Conservation (phyloP, 1,140 invertebrate species). For the Cotesia chilonis region DNA sequence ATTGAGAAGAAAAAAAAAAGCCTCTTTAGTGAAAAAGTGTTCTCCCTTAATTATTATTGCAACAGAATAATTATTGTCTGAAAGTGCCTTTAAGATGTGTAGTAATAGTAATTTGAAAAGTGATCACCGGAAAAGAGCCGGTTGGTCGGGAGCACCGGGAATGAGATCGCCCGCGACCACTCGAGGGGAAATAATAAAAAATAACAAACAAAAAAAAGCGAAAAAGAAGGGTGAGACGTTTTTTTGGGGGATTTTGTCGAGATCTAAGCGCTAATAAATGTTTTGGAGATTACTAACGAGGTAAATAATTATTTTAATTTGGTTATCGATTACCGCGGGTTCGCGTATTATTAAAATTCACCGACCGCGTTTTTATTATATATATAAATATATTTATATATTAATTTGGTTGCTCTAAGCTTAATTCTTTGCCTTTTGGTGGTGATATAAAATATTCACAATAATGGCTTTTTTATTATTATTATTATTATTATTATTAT, state of each 20-base stretch:
- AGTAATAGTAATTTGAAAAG: slow-evolving; percentile 38
- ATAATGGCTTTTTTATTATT: too few relatives aligned
- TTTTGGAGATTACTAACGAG: too few relatives aligned
- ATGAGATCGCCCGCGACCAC: neutral
- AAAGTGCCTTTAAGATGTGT: slow-evolving; percentile 29
- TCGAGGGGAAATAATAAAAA: slow-evolving; percentile 27
- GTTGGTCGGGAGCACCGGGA: slow-evolving; percentile 16
- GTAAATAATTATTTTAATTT: too few relatives aligned
- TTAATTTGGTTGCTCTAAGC: too few relatives aligned
- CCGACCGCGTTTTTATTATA: too few relatives aligned
- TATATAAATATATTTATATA: too few relatives aligned
- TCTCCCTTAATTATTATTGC: neutral
- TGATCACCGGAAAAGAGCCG: slow-evolving; percentile 38
- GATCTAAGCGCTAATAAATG: too few relatives aligned
- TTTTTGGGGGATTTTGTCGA: neutral
- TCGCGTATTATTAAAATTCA: too few relatives aligned
- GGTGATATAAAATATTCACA: too few relatives aligned
- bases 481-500: too few relatives aligned
- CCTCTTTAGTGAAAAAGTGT: slow-evolving; percentile 30
- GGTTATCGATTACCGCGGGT: too few relatives aligned
- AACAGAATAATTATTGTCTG: slow-evolving; percentile 13
- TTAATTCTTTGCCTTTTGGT: too few relatives aligned
- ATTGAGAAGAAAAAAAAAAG: neutral
- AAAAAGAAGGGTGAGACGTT: slow-evolving; percentile 22
- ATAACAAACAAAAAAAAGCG: slow-evolving; percentile 3